Base-by-base conservation (phyloP, 1,140 invertebrate genomes). In the Muscidifurax raptorellus region DNA sequence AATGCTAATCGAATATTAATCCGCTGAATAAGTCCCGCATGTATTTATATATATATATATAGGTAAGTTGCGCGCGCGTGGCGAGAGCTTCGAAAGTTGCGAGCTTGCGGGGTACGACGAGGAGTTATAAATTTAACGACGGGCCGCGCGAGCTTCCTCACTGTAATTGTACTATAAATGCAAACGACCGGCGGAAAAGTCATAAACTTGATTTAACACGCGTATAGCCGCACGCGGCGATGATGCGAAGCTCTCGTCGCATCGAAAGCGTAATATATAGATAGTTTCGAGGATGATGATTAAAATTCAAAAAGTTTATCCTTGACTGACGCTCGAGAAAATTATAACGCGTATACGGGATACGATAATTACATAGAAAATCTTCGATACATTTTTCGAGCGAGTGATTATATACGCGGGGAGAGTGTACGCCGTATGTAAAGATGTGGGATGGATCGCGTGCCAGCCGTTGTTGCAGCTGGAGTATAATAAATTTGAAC, bases 111-210 rank as follows among this genome's bases (percentile, higher is more conserved):
- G 15, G 9, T 15, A 4, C 15, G 44, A 18, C 44, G 15, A 13
- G 13, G 15, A 77, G 22, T 30, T 47, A 47, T 77, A 82, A 82
- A 82, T 77, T 77, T 69, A 30, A 69, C 27, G 74, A n/a, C 18
- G n/a, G 36, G 0, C 36, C 36, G 7, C 5, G 36, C 36, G 36
- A 15, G 36, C 72, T 77, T 77, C n/a, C 22, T 7, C 22, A 30
- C n/a, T 82, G 52, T 66, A 75, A 82, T 82, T 82, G 32, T 40
- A 76, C 66, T 76, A 82, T 75, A 36, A 82, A 82, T 82, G 28
- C 80, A 82, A 82, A 76, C n/a, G 52, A 82, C 52, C n/a, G 15
- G 13, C 7, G 59, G 71, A 64, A 64, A 59, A 59, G 18, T 82
- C 44, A 40, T 82, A 74, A 76, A 76, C 9, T 59, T 82, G 80